phyloP scores from a whole-genome alignment of 2,888 invertebrate genomes.

The Furcula furcula region DNA sequence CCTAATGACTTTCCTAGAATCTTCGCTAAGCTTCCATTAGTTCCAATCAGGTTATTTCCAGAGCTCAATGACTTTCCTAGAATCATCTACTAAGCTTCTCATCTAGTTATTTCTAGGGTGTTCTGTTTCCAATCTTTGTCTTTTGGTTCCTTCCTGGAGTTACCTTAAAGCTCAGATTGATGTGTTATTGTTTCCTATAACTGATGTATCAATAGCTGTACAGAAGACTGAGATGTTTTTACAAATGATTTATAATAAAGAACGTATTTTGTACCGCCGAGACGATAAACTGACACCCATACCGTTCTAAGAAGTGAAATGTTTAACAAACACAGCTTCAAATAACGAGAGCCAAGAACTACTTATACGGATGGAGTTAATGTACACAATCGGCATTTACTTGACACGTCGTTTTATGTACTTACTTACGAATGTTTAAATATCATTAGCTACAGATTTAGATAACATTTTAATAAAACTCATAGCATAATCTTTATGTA shows the following conservation, averaged over 20 bases:
- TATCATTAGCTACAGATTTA: too few relatives aligned
- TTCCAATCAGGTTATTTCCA: not conserved
- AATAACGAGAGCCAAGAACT: slow-evolving; percentile 1
- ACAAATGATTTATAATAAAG: slow-evolving; percentile 12
- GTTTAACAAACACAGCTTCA: slow-evolving; percentile 51
- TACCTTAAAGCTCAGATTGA: too few relatives aligned
- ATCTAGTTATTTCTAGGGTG: not conserved
- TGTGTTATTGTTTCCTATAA: slow-evolving; percentile 3
- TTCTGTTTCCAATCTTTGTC: too few relatives aligned
- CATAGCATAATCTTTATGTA: too few relatives aligned
- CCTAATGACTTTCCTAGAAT: too few relatives aligned
- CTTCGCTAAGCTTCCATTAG: too few relatives aligned
- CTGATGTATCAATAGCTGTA: slow-evolving; percentile 1
- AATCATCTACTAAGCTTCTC: too few relatives aligned
- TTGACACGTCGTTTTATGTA: not conserved
- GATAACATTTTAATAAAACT: too few relatives aligned
- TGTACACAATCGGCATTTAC: not conserved
- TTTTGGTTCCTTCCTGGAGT: too few relatives aligned
- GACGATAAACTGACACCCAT: slow-evolving; percentile 31
- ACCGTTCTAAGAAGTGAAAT: slow-evolving; percentile 46
- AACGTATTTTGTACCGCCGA: slow-evolving; percentile 10
- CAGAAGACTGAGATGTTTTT: slow-evolving; percentile 14
- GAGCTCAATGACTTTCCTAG: not conserved
- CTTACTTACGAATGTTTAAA: too few relatives aligned
- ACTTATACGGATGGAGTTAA: not conserved